phyloP scores from a whole-genome alignment of 2,888 invertebrate genomes.

The Poecilobothrus nobilitatus region DNA sequence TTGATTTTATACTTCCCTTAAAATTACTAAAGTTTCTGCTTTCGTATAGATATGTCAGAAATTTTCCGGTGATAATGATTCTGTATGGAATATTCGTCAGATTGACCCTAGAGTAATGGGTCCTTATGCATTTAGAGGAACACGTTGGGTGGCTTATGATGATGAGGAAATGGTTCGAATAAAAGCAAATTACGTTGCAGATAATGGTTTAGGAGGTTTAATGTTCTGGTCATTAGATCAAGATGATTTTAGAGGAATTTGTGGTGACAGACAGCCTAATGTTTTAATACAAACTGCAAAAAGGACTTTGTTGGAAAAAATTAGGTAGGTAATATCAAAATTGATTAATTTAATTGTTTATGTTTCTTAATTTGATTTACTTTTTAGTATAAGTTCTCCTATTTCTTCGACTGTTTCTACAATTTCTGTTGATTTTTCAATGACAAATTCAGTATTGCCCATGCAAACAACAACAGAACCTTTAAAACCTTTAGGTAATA shows the following conservation, averaged over 20 bases:
- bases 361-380: no score
- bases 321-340: not conserved
- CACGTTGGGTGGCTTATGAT: not conserved
- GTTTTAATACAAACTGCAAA: not conserved
- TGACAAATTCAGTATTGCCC: no score
- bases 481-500: no score
- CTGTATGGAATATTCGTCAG: not conserved
- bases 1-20: no score
- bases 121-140: not conserved
- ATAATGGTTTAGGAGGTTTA: not conserved
- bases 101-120: not conserved
- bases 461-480: no score
- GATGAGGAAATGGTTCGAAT: not conserved
- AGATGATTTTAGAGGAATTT: not conserved
- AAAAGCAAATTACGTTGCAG: not conserved
- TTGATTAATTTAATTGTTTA: not conserved
- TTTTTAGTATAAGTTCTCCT: not conserved
- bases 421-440: no score
- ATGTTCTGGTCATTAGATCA: not conserved
- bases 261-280: not conserved
- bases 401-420: not conserved
- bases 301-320: not conserved
- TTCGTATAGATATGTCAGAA: not conserved
- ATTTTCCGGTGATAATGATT: not conserved
- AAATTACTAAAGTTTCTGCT: not conserved